These are phyloP conservation scores for Parnassius smintheus DNA, from an alignment of 2,888 invertebrate species.

Conservation along the genomic window DNA sequence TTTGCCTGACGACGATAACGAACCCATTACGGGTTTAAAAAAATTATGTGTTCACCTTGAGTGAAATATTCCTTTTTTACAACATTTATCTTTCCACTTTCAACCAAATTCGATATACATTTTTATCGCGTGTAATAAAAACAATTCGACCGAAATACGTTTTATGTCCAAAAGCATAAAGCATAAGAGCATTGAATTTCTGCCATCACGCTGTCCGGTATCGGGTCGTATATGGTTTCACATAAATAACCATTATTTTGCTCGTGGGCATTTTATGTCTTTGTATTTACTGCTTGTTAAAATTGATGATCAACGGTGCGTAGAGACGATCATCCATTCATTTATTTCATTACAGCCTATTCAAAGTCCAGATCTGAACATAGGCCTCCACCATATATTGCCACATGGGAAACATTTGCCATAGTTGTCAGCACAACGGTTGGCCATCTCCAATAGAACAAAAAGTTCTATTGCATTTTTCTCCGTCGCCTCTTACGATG, in stretches of 20 bases:
- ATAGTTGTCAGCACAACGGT: no score
- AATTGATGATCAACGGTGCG: neutral
- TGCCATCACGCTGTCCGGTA: conserved; percentile 1
- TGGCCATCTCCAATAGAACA: no score
- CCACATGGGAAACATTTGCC: no score
- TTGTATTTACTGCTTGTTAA: neutral
- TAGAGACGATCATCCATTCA: neutral
- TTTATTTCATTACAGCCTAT: no score
- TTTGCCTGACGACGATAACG: no score
- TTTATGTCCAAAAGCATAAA: neutral
- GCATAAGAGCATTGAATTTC: neutral
- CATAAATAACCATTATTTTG: conserved; percentile 4
- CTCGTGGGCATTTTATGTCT: conserved; percentile 1
- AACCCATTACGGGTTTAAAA: no score
- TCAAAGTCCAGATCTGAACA: no score
- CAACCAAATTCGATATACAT: neutral
- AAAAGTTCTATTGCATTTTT: no score
- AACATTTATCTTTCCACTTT: neutral
- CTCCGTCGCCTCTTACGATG: no score
- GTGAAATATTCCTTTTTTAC: neutral
- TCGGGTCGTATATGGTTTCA: neutral
- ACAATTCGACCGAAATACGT: no score
- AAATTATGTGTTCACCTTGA: no score
- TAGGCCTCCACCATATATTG: no score
- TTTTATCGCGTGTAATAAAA: conserved; percentile 9